These are phyloP conservation scores for Phasia obesa DNA, from an alignment of 2,888 invertebrate genomes.

Conservation along the genomic window DNA sequence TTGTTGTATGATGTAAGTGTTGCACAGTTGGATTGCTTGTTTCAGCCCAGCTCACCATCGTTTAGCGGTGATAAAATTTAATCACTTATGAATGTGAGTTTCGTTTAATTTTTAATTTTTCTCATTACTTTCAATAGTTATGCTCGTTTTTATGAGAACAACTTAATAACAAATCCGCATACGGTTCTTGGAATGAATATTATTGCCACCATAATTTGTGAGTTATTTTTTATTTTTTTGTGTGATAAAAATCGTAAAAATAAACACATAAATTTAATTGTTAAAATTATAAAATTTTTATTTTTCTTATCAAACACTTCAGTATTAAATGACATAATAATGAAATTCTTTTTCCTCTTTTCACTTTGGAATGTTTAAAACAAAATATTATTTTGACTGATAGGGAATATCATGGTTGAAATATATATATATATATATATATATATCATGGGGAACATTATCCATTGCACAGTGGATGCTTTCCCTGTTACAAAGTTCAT, in stretches of 20 bases:
- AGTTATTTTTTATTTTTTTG: not conserved
- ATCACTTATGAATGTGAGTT: conserved; percentile 52
- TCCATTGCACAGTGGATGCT: no score
- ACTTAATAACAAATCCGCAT: conserved; percentile 11
- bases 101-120: conserved; percentile 54
- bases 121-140: conserved; percentile 33
- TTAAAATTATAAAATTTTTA: not conserved
- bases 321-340: not conserved
- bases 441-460: no score
- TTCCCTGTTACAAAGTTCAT: no score
- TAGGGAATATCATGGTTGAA: no score
- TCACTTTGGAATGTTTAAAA: no score
- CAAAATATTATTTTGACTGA: no score
- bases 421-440: no score
- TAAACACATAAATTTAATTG: not conserved
- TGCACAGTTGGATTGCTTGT: conserved; percentile 34
- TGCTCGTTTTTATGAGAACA: not conserved
- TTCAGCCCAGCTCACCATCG: conserved; percentile 51
- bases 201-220: not conserved
- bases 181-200: no score
- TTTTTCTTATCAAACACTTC: not conserved
- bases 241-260: not conserved
- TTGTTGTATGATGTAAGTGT: conserved; percentile 20
- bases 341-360: no score
- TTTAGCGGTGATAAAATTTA: conserved; percentile 58